Evolutionary conservation across 92 coral and sea anemone genomes (phyloP), one percentile per base, ranked within the genome.

Genomic region (Porites cylindrica): DNA sequence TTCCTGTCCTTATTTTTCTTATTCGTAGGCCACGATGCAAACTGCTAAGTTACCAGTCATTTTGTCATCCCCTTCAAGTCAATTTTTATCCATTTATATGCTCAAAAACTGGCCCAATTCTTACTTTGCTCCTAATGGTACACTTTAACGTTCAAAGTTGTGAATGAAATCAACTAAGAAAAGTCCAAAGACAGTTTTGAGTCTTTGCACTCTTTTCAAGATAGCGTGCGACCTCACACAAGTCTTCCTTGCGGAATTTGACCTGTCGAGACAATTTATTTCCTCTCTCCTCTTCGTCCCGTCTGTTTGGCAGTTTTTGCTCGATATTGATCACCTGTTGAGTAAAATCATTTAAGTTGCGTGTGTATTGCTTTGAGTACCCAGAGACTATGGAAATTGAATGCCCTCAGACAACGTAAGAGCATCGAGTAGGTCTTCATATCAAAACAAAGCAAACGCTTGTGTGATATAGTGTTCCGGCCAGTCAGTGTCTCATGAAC

Each of bases 341-440:
- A 51, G 83, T 20, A 2, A 78, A 78, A 63, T 64, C 12, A 50
- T 63, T 78, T 47, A 60, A 52, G 74, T 19, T 53, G 64, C 14
- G 14, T 1, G 51, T 8, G 52, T 66, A 66, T 67, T 80, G 75
- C 52, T 21, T 23, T 16, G 17, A 51, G 66, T 2, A 10, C 20
- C 29, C 67, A 7, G 51, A 66, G 74, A 24, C 47, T 38, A 4
- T 3, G 84, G 9, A 20, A 29, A 51, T 23, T 24, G 51, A 80
- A 66, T 80, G 75, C 5, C 51, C 32, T 52, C 10, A 66, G 61
- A 66, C 72, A 18, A 8, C 75, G 24, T 26, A 56, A 16, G 7
- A 8, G 50, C 21, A 59, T 14, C 16, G 61, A 54, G 21, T 4
- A 67, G 72, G 50, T 19, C 1, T 21, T 75, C 32, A 52, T 21